phyloP scores from a whole-genome alignment of 1,140 invertebrate species.

The Drosophila murphyi region DNA sequence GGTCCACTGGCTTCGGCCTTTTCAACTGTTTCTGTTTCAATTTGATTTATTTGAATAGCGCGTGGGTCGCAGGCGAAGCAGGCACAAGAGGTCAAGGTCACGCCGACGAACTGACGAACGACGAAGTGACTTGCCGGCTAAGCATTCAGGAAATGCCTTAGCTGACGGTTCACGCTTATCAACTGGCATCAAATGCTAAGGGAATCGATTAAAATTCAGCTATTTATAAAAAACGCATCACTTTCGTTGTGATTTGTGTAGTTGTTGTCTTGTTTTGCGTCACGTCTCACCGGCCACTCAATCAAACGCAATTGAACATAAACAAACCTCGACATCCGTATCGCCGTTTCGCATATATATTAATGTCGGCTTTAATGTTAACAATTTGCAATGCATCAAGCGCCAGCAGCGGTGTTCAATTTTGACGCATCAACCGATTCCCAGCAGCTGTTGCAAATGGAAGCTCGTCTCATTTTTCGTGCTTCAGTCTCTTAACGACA shows the following conservation, averaged over 20 bases:
- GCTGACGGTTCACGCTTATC: slow-evolving; percentile 49
- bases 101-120: neutral
- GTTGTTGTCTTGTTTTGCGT: neutral
- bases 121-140: neutral
- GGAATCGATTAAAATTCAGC: slow-evolving; percentile 68
- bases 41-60: slow-evolving; percentile 48
- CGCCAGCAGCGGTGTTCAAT: neutral
- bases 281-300: slow-evolving; percentile 26
- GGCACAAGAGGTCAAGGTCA: slow-evolving; percentile 53
- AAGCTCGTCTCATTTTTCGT: slow-evolving; percentile 32
- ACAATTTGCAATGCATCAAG: slow-evolving; percentile 73
- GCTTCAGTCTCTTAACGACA: slow-evolving; percentile 52
- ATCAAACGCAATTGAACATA: slow-evolving; percentile 57
- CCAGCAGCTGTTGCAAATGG: slow-evolving; percentile 16
- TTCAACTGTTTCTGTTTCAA: slow-evolving; percentile 18
- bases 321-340: slow-evolving; percentile 31
- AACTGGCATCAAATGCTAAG: slow-evolving; percentile 63
- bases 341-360: slow-evolving; percentile 1
- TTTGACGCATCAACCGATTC: neutral
- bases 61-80: slow-evolving; percentile 21
- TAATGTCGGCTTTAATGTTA: slow-evolving; percentile 43
- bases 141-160: slow-evolving; percentile 25
- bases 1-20: slow-evolving; percentile 23
- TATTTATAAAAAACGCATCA: slow-evolving; percentile 44
- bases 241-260: neutral